Evolutionary conservation across 1,140 invertebrate genomes (phyloP).

Genomic region (Meteorus sp.): DNA sequence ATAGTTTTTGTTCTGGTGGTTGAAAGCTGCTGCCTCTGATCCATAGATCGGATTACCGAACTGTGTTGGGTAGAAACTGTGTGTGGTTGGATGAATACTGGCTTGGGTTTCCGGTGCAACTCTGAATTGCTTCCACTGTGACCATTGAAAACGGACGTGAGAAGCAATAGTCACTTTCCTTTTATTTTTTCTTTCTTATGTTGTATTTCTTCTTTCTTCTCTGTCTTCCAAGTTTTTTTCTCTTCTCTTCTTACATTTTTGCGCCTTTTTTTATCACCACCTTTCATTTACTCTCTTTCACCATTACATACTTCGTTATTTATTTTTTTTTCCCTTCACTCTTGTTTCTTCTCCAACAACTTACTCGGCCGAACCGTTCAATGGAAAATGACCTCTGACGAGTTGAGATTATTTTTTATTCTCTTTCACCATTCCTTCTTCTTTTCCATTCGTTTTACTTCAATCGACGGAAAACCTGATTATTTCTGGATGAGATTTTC

Average conservation of each 20-base stretch:
- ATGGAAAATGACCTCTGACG: no score
- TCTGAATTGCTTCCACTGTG: conserved; percentile 40
- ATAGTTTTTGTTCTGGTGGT: conserved; percentile 36
- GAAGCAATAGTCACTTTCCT: conserved; percentile 22
- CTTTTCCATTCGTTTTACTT: neutral
- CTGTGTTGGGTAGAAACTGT: neutral
- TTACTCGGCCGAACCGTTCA: no score
- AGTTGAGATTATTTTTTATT: neutral
- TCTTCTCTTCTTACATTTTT: conserved; percentile 6
- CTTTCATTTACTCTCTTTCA: no score
- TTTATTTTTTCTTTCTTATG: conserved; percentile 3
- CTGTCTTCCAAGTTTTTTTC: neutral
- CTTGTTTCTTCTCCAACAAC: no score
- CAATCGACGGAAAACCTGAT: conserved; percentile 1
- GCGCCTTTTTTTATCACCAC: neutral
- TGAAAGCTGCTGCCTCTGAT: conserved; percentile 28
- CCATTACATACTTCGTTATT: no score
- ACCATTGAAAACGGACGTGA: conserved; percentile 35
- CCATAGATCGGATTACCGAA: conserved; percentile 41
- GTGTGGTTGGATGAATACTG: conserved; percentile 32
- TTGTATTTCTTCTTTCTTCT: neutral
- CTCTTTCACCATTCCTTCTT: neutral
- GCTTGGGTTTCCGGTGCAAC: conserved; percentile 41
- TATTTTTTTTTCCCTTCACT: no score
- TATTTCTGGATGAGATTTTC: conserved; percentile 15